Percentiles rank a stretch among this genome's conserved stretches.
These are phyloP conservation scores for Physocephala rufipes DNA, from an alignment of 2,888 invertebrate genomes.

Conservation along the genomic window DNA sequence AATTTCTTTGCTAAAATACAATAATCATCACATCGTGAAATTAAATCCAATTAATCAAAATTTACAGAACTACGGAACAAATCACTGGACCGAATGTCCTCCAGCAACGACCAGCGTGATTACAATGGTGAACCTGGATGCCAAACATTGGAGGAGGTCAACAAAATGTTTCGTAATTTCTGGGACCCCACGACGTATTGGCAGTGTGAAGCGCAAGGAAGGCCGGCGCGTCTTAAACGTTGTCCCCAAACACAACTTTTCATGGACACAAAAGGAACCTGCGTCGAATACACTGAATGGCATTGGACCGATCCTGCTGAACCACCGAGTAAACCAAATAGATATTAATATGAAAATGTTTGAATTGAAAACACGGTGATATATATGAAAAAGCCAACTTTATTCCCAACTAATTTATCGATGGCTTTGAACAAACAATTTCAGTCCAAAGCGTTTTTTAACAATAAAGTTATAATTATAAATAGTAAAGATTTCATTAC, in stretches of 20 bases:
- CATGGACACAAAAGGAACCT: slow-evolving; percentile 54
- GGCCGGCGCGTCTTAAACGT: slow-evolving; percentile 51
- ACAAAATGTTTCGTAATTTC: slow-evolving; percentile 58
- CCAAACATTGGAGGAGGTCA: slow-evolving; percentile 55
- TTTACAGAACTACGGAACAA: background rate
- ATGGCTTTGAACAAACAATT: too few relatives aligned
- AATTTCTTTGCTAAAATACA: too few relatives aligned
- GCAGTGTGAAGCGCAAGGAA: slow-evolving; percentile 56
- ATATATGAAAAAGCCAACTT: too few relatives aligned
- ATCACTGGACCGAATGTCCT: slow-evolving; percentile 35
- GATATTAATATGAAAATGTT: background rate
- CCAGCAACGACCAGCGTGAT: slow-evolving; percentile 42
- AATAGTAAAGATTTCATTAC: too few relatives aligned
- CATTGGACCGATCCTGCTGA: slow-evolving; percentile 58
- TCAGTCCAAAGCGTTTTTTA: too few relatives aligned
- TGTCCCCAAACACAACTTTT: slow-evolving; percentile 55
- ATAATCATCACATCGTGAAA: background rate
- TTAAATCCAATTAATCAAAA: background rate
- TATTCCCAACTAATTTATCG: too few relatives aligned
- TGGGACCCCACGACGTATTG: slow-evolving; percentile 62
- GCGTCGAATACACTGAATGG: slow-evolving; percentile 58
- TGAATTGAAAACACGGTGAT: too few relatives aligned
- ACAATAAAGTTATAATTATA: too few relatives aligned
- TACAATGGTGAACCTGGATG: slow-evolving; percentile 60
- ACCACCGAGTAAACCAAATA: slow-evolving; percentile 57